Evolutionary conservation across 2,113 vertebrate genomes (phyloP), one percentile per base, ranked within the genome.

Genomic region (Benitochromis conjunctus): DNA sequence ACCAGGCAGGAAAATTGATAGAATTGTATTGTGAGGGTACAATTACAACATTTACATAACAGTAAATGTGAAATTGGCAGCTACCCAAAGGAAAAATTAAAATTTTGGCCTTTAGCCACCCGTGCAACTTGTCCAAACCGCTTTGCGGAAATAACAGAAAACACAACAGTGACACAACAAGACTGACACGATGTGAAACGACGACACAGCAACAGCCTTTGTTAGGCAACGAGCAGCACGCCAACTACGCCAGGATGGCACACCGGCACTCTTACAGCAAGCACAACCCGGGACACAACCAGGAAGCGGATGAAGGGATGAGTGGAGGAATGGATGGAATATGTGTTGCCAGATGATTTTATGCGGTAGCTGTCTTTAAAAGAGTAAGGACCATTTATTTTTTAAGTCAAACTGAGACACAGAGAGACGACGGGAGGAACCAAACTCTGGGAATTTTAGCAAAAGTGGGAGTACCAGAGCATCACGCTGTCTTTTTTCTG

Each of bases 271-370:
- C 83, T n/a, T 4, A 90, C 89, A 80, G 78, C 84, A 90, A 90
- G 87, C 93, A n/a, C 8, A 60, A 90, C 88, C 89, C 80, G 8
- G 79, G 51, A 89, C 84, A 85, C 88, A 91, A 92, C 88, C 94
- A 91, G 92, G 92, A 92, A 94, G 92, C 93, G 10, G 89, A 88
- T 93, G 93, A 56, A 81, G 31, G 16, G 53, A 87, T 91, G 88
- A 24, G 81, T 43, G 69, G 38, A 81, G 54, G 60, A 43, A 71
- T 80, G 80, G 54, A 69, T 82, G 71, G 19, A 79, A 74, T 14
- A 64, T 66, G 12, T 57, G n/a, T 78, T 84, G 66, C 53, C 58
- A 66, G 80, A 36, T 51, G 38, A 57, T 66, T 53, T 24, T 5
- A 54, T 46, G 81, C 81, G 2, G 46, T 6, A 48, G 85, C 34